Evolutionary conservation across 2,113 vertebrate species (phyloP).

Genomic region (Stegostoma tigrinum): DNA sequence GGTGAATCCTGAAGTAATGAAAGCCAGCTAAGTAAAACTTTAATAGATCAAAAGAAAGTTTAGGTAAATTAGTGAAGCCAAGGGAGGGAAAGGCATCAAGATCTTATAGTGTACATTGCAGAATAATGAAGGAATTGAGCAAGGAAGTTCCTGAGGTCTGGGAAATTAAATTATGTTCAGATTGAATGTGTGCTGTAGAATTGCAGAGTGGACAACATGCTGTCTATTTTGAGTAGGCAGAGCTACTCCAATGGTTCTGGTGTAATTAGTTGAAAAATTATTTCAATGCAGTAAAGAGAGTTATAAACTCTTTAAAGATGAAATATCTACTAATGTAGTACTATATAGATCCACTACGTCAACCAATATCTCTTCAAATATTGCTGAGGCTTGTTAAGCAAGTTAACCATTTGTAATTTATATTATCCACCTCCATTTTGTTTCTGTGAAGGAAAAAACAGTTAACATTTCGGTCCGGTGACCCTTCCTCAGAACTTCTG

Average conservation of each 20-base stretch:
- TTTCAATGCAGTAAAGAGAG: not conserved
- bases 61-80: constrained; percentile 24
- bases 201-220: not conserved
- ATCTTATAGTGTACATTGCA: not conserved
- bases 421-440: too few relatives aligned
- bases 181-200: not conserved
- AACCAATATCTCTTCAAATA: too few relatives aligned
- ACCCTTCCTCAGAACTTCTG: too few relatives aligned
- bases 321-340: not conserved
- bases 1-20: not conserved
- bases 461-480: too few relatives aligned
- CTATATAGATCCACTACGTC: too few relatives aligned
- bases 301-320: not conserved
- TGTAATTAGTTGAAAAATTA: not conserved
- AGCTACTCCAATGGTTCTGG: not conserved
- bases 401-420: too few relatives aligned
- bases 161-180: not conserved
- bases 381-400: too few relatives aligned
- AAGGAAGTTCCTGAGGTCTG: not conserved
- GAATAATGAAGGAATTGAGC: not conserved
- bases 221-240: not conserved
- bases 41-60: constrained; percentile 10
- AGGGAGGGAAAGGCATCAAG: not conserved
- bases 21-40: not conserved
- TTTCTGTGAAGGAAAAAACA: too few relatives aligned